Conservation (phyloP, 2,113 vertebrate genomes). For the Oncorhynchus mykiss region DNA sequence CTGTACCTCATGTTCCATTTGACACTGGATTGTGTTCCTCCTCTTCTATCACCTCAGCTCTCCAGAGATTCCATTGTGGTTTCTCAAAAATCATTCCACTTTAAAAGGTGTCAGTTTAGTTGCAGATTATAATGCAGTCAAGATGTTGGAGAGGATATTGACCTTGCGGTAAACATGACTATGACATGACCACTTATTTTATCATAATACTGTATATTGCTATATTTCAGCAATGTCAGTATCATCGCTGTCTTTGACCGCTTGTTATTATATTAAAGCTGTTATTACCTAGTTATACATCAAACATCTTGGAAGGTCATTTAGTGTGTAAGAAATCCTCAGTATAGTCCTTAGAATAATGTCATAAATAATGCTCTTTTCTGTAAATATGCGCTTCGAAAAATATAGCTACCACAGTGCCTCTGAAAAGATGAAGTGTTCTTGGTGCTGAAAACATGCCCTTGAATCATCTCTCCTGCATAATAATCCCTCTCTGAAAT, state of each 20-base stretch:
- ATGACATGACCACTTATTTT: neutral
- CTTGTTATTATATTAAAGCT: too few species aligned
- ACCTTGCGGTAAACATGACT: constrained; percentile 53
- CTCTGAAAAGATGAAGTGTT: constrained; percentile 33
- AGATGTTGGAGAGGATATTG: constrained; percentile 53
- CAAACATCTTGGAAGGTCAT: neutral
- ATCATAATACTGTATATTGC: neutral
- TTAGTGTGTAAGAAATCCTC: neutral
- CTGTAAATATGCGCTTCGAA: neutral
- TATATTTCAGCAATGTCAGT: too few species aligned
- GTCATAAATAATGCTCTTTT: neutral
- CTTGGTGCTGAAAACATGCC: constrained; percentile 39
- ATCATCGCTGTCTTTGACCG: too few species aligned
- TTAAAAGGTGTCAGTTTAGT: constrained; percentile 60
- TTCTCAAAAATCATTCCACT: constrained; percentile 64
- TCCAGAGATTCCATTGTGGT: constrained; percentile 41
- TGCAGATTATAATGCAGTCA: constrained; percentile 55
- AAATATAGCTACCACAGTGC: neutral
- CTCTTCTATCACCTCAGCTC: constrained; percentile 42
- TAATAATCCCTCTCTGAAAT: constrained; percentile 51
- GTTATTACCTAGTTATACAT: neutral
- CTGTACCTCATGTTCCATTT: constrained; percentile 49
- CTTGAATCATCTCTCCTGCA: constrained; percentile 10
- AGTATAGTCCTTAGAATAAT: neutral
- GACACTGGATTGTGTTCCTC: constrained; percentile 60